These are phyloP conservation scores for Chalcosyrphus nemorum DNA, from an alignment of 2,888 invertebrate species.

Conservation along the genomic window DNA sequence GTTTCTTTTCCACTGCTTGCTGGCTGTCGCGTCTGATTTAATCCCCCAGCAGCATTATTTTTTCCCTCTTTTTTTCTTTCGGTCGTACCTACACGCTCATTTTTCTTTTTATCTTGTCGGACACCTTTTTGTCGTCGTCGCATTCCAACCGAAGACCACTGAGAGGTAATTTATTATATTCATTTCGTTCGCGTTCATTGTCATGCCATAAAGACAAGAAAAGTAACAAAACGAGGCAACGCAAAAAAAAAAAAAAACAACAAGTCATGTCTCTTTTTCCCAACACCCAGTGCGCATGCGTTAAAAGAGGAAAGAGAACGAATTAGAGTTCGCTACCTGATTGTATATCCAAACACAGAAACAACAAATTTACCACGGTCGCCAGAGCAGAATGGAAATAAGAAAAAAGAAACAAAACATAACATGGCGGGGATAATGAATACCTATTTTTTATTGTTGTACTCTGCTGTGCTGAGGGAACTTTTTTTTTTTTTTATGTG, in stretches of 20 bases:
- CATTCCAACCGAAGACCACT: conserved; percentile 65
- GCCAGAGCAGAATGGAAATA: conserved; percentile 58
- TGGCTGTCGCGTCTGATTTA: conserved; percentile 4
- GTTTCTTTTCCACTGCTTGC: conserved; percentile 6
- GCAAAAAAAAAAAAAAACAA: conserved; percentile 16
- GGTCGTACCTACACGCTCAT: conserved; percentile 43
- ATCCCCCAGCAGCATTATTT: conserved; percentile 35
- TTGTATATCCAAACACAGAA: conserved; percentile 73
- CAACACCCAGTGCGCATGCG: conserved; percentile 49
- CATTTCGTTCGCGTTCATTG: conserved; percentile 70
- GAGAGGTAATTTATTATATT: conserved; percentile 68
- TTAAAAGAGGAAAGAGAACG: conserved; percentile 64
- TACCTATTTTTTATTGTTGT: conserved; percentile 41
- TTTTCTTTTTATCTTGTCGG: conserved; percentile 47
- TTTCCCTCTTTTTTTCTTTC: too few species aligned
- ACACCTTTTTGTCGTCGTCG: conserved; percentile 48
- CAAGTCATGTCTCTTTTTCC: conserved; percentile 23
- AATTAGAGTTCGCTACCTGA: conserved; percentile 53
- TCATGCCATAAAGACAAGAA: conserved; percentile 32
- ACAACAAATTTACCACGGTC: conserved; percentile 29
- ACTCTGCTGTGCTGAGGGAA: too few species aligned
- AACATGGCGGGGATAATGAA: conserved; percentile 72
- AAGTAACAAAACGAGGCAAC: too few species aligned
- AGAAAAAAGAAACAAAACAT: conserved; percentile 71
- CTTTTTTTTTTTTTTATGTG: not conserved